These are phyloP conservation scores for Chrysolina haemoptera DNA, from an alignment of 2,888 invertebrate genomes.

Conservation along the genomic window DNA sequence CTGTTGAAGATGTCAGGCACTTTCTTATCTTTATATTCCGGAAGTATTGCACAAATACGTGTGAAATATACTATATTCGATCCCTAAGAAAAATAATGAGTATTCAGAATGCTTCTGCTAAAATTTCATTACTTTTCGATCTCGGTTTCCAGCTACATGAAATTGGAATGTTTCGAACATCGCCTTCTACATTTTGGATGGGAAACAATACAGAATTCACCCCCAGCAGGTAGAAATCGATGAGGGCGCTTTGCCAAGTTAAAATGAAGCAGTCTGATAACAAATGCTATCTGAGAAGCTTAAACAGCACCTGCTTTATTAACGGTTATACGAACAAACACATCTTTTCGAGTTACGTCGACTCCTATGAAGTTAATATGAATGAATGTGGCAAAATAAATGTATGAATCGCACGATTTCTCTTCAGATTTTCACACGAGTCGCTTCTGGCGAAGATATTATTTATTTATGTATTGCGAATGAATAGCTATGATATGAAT, in stretches of 20 bases:
- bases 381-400: not conserved
- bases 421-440: constrained; percentile 1
- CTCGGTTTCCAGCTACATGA: too few relatives aligned
- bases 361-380: constrained; percentile 1
- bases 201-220: too few relatives aligned
- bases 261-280: not conserved
- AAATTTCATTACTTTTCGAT: too few relatives aligned
- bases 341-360: not conserved
- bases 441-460: not conserved
- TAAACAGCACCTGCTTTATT: not conserved
- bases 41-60: too few relatives aligned
- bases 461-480: not conserved
- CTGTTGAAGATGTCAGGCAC: too few relatives aligned
- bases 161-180: not conserved
- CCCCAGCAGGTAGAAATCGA: not conserved
- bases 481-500: too few relatives aligned
- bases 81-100: too few relatives aligned
- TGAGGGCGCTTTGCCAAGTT: not conserved
- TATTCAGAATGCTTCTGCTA: too few relatives aligned
- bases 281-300: not conserved
- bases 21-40: too few relatives aligned
- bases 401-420: not conserved
- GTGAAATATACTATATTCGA: too few relatives aligned
- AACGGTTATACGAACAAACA: not conserved
- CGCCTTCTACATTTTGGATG: too few relatives aligned